These are phyloP conservation scores for Phoxinus dragarum DNA, from an alignment of 2,797 vertebrate genomes.

Conservation along the genomic window DNA sequence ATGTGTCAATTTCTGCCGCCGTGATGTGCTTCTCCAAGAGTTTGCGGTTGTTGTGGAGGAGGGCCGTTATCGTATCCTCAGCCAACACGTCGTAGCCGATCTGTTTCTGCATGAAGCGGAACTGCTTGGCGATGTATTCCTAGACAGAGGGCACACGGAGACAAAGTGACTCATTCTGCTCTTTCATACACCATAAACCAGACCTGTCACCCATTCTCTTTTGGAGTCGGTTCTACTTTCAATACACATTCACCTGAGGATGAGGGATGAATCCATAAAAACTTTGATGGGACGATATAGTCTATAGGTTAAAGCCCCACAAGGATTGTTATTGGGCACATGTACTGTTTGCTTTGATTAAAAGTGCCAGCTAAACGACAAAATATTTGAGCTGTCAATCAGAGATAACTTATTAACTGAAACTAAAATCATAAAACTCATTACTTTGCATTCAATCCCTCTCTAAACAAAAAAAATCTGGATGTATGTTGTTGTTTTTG, in stretches of 20 bases:
- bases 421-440: neutral
- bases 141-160: slow-evolving; percentile 56
- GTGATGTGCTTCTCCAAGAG: slow-evolving; percentile 90
- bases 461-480: too few relatives aligned
- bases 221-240: neutral
- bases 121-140: slow-evolving; percentile 91
- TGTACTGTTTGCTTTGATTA: neutral
- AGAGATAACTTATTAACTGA: neutral
- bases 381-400: neutral
- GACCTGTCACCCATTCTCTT: neutral
- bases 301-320: neutral
- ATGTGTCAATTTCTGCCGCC: slow-evolving; percentile 87
- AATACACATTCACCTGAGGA: neutral
- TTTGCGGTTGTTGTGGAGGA: slow-evolving; percentile 88
- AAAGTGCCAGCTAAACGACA: neutral
- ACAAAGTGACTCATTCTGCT: neutral
- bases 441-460: neutral
- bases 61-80: slow-evolving; percentile 87
- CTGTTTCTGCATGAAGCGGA: slow-evolving; percentile 92
- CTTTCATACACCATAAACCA: neutral
- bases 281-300: neutral
- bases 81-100: slow-evolving; percentile 89
- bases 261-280: neutral
- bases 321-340: neutral
- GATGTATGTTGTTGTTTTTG: neutral